Evolutionary conservation across 2,797 vertebrate species (phyloP).

Genomic region (Capromys pilorides): DNA sequence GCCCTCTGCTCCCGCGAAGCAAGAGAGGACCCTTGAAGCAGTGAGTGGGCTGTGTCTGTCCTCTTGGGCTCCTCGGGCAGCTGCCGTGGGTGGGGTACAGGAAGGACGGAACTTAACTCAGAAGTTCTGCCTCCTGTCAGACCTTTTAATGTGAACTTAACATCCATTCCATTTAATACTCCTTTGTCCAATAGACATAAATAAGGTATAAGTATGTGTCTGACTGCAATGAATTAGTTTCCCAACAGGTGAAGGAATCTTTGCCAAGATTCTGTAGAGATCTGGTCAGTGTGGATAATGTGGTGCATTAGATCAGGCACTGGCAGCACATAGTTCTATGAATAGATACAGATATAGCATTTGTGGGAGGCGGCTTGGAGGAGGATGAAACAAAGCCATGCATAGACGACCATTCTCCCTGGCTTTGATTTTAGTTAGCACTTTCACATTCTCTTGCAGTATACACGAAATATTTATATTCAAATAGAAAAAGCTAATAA

Average conservation of each 20-base stretch:
- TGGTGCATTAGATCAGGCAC: slow-evolving; percentile 74
- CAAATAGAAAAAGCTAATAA: slow-evolving; percentile 33
- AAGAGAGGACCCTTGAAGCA: accelerated
- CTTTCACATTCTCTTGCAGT: slow-evolving; percentile 52
- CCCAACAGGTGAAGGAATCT: slow-evolving; percentile 79
- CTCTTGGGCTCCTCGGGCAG: background rate
- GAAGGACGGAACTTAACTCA: slow-evolving; percentile 66
- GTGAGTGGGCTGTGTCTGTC: background rate
- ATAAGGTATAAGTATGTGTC: slow-evolving; percentile 82
- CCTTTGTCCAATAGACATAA: slow-evolving; percentile 73
- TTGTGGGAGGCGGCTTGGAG: slow-evolving; percentile 77
- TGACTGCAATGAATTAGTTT: slow-evolving; percentile 84
- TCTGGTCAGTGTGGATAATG: slow-evolving; percentile 81
- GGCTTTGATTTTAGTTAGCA: slow-evolving; percentile 61
- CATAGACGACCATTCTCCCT: slow-evolving; percentile 14
- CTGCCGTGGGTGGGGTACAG: slow-evolving; percentile 47
- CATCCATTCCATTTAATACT: slow-evolving; percentile 79
- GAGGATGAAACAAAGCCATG: slow-evolving; percentile 68
- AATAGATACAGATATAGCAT: slow-evolving; percentile 82
- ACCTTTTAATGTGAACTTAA: slow-evolving; percentile 76
- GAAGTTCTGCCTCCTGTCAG: slow-evolving; percentile 74
- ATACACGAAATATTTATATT: background rate
- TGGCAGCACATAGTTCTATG: slow-evolving; percentile 79
- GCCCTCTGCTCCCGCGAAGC: background rate
- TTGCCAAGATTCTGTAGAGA: slow-evolving; percentile 80